A percentile compares a stretch with the other conserved stretches of the same genome.
These are phyloP conservation scores for Geothlypis trichas DNA, from an alignment of 2,113 vertebrate species.

Conservation along the genomic window DNA sequence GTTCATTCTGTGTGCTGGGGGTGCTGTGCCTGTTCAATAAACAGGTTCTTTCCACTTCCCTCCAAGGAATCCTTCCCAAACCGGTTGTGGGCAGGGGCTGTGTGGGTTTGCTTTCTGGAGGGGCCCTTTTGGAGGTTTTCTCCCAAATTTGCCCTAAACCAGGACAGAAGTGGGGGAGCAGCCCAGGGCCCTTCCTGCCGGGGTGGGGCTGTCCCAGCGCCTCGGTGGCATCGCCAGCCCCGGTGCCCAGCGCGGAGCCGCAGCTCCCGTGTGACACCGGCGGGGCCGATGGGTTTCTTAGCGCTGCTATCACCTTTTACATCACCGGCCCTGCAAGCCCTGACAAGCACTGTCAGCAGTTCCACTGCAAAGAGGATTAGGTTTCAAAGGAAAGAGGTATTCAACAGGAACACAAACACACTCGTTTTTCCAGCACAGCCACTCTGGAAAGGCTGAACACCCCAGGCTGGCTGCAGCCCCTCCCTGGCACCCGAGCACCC, in stretches of 20 bases:
- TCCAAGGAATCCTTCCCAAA: no score
- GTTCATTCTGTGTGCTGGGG: no score
- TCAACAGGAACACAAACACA: not conserved
- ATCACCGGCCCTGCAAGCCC: not conserved
- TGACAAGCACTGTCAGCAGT: not conserved
- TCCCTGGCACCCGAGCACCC: not conserved
- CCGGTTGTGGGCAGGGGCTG: fast-evolving
- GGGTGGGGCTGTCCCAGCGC: not conserved
- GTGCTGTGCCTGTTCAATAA: no score
- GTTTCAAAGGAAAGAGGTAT: not conserved
- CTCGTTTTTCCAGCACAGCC: not conserved
- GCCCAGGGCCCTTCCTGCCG: not conserved
- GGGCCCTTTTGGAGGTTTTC: no score
- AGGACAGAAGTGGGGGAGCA: fast-evolving
- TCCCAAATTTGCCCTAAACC: no score
- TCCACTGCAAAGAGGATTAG: not conserved
- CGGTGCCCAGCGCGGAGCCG: fast-evolving
- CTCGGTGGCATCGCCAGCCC: not conserved
- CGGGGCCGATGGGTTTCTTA: not conserved
- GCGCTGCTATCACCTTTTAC: not conserved
- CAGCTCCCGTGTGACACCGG: fast-evolving
- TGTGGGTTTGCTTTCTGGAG: no score
- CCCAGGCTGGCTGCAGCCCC: not conserved
- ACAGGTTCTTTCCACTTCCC: no score
- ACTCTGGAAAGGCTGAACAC: not conserved